phyloP scores from a whole-genome alignment of 2,797 vertebrate species.

The Melanotaenia parkinsoni region DNA sequence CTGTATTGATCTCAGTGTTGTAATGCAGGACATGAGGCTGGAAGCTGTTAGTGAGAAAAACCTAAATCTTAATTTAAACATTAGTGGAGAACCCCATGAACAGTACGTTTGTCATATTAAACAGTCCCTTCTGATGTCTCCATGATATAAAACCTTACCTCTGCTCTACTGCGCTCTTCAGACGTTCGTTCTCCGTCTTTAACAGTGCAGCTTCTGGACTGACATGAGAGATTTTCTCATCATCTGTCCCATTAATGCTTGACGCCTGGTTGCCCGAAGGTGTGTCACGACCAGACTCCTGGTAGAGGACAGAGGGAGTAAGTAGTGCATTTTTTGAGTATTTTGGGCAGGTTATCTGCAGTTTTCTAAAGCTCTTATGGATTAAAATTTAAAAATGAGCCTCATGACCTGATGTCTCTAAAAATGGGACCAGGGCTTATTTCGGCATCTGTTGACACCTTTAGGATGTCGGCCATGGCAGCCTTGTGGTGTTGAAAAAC shows the following conservation, averaged over 20 bases:
- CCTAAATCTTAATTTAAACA: conserved; percentile 9
- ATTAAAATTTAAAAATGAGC: conserved; percentile 16
- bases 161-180: conserved; percentile 91
- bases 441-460: conserved; percentile 26
- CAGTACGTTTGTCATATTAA: background rate
- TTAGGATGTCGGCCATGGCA: conserved; percentile 44
- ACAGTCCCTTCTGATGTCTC: background rate
- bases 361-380: conserved; percentile 16
- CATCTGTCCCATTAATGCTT: conserved; percentile 94
- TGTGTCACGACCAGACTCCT: conserved; percentile 91
- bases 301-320: conserved; percentile 13
- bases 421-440: background rate
- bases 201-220: conserved; percentile 84
- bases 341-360: conserved; percentile 7
- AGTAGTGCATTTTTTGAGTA: conserved; percentile 11
- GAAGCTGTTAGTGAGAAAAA: background rate
- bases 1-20: background rate
- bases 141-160: conserved; percentile 79
- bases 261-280: conserved; percentile 88
- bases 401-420: conserved; percentile 6
- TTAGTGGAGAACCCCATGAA: background rate
- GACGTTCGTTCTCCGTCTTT: conserved; percentile 90
- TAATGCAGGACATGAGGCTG: background rate
- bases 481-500: conserved; percentile 33
- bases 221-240: conserved; percentile 91